Percentiles rank a stretch among this genome's conserved stretches.
phyloP scores from a whole-genome alignment of 2,797 vertebrate genomes.

The Lates japonicus region DNA sequence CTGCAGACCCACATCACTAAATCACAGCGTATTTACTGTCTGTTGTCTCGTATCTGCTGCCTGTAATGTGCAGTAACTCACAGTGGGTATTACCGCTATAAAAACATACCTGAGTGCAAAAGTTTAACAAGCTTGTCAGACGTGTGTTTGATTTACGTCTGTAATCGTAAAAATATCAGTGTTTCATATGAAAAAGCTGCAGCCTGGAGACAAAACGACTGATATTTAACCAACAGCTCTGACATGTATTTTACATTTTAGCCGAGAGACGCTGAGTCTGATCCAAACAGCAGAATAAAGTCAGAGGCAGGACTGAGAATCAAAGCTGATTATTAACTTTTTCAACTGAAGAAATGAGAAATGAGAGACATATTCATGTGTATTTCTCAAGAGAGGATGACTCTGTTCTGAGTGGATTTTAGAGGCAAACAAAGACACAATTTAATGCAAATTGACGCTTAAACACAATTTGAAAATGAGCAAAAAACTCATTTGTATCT shows the following conservation, averaged over 20 bases:
- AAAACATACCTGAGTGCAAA: constrained; percentile 39
- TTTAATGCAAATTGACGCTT: too few species aligned
- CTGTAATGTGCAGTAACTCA: constrained; percentile 27
- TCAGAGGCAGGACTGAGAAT: too few species aligned
- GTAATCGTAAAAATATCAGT: constrained; percentile 8
- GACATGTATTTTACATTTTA: background rate
- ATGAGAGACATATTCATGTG: too few species aligned
- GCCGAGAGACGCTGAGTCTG: too few species aligned
- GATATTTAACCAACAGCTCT: background rate
- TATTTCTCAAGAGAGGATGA: background rate
- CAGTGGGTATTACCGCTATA: background rate
- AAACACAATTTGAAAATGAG: too few species aligned
- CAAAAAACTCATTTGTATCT: too few species aligned
- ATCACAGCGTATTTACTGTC: constrained; percentile 8
- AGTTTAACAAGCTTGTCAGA: constrained; percentile 20
- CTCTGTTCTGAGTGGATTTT: background rate
- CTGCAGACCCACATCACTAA: background rate
- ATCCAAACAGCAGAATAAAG: too few species aligned
- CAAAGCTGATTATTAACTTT: too few species aligned
- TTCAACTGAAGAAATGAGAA: too few species aligned
- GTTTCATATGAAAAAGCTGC: constrained; percentile 11
- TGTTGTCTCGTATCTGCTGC: background rate
- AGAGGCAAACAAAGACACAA: too few species aligned
- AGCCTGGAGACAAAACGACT: background rate
- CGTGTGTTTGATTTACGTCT: constrained; percentile 1